These are phyloP conservation scores for Siniperca chuatsi DNA, from an alignment of 2,113 vertebrate genomes.

Conservation along the genomic window DNA sequence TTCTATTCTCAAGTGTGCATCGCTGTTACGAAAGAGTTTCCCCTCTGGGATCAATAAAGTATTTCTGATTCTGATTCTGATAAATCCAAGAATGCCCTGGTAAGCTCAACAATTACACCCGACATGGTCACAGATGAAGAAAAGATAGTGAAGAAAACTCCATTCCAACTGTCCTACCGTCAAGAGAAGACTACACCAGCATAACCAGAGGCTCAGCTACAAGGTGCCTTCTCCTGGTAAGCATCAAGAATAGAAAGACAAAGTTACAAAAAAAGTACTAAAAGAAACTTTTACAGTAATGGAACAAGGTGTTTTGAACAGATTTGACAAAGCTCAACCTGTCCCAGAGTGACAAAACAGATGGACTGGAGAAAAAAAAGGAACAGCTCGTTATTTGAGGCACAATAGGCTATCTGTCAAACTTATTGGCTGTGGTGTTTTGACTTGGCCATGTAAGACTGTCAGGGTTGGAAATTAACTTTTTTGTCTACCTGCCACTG, in stretches of 20 bases:
- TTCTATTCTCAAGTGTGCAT: too few species aligned
- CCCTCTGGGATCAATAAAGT: too few species aligned
- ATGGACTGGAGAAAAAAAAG: not conserved
- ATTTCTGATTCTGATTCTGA: too few species aligned
- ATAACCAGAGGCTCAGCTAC: not conserved
- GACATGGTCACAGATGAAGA: not conserved
- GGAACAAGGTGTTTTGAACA: not conserved
- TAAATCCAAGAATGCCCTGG: not conserved
- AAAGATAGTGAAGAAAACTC: not conserved
- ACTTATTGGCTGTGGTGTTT: constrained; percentile 3
- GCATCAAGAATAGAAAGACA: not conserved
- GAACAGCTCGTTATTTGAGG: constrained; percentile 3
- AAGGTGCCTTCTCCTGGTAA: not conserved
- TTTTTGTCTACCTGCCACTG: too few species aligned
- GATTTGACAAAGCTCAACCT: not conserved
- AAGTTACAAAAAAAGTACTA: not conserved
- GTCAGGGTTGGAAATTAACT: too few species aligned
- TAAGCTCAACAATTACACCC: not conserved
- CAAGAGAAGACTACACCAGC: not conserved
- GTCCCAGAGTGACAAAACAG: not conserved
- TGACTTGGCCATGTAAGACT: not conserved
- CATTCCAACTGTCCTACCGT: not conserved
- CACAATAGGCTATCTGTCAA: not conserved
- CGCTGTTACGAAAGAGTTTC: too few species aligned
- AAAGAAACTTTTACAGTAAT: not conserved